phyloP scores from a whole-genome alignment of 2,888 invertebrate genomes.

The Patella caerulea region DNA sequence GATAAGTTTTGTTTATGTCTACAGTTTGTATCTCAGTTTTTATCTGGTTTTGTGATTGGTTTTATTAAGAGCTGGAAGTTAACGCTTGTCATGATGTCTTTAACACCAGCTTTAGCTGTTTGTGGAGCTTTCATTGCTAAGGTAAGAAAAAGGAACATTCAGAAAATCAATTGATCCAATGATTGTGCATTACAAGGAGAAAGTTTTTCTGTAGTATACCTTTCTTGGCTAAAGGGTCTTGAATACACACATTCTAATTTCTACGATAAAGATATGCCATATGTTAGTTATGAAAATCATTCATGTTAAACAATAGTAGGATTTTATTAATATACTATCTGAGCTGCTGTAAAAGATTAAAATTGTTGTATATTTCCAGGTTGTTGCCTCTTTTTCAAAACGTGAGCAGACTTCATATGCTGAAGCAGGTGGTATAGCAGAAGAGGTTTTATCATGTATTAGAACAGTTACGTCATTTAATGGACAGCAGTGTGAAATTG shows the following conservation, averaged over 20 bases:
- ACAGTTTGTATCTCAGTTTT: slow-evolving; percentile 72
- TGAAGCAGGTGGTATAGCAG: slow-evolving; percentile 70
- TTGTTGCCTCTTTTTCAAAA: slow-evolving; percentile 68
- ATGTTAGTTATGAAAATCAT: no score
- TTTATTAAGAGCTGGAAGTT: slow-evolving; percentile 75
- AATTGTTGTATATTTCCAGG: slow-evolving; percentile 48
- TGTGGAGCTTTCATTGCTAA: slow-evolving; percentile 54
- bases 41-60: slow-evolving; percentile 73
- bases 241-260: no score
- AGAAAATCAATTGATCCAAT: no score
- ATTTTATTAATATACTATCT: no score
- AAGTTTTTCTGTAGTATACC: no score
- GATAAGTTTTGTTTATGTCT: slow-evolving; percentile 73
- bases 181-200: no score
- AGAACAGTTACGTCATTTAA: slow-evolving; percentile 68
- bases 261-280: no score
- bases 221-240: no score
- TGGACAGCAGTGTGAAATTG: slow-evolving; percentile 62
- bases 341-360: no score
- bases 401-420: slow-evolving; percentile 76
- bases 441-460: slow-evolving; percentile 66
- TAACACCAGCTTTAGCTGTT: slow-evolving; percentile 73
- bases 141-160: slow-evolving; percentile 37
- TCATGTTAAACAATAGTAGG: no score
- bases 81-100: slow-evolving; percentile 74